Evolutionary conservation across 2,113 vertebrate genomes (phyloP).

Genomic region (Eublepharis macularius): DNA sequence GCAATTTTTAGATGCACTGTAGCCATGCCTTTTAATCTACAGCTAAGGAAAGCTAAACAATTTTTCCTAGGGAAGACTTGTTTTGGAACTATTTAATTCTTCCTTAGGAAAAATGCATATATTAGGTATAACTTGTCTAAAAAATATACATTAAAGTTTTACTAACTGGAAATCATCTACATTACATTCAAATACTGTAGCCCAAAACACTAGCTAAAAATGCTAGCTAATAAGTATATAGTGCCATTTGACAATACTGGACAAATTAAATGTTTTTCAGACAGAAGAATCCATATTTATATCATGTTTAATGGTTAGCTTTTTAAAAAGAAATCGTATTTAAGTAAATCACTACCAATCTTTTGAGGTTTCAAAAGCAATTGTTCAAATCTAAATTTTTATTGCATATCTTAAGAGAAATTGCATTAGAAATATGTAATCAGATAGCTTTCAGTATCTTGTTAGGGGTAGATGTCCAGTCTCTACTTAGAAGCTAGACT

Average conservation of each 20-base stretch:
- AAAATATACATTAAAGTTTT: conserved; percentile 15
- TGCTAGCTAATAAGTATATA: not conserved
- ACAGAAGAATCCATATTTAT: not conserved
- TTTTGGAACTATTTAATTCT: not conserved
- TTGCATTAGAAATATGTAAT: not conserved
- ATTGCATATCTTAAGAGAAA: not conserved
- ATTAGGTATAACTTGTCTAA: conserved; percentile 24
- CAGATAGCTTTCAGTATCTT: not conserved
- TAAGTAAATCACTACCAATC: not conserved
- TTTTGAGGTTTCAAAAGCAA: not conserved
- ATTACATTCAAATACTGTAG: not conserved
- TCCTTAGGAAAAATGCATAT: conserved; percentile 15
- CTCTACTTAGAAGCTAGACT: not conserved
- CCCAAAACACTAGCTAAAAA: conserved; percentile 19
- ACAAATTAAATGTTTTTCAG: not conserved
- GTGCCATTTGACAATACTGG: conserved; percentile 6
- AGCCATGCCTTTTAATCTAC: not conserved
- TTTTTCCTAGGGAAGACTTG: not conserved
- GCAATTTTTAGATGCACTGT: not conserved
- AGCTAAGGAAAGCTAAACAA: not conserved
- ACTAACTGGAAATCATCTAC: conserved; percentile 39
- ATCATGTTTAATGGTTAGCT: not conserved
- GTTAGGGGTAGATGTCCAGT: not conserved
- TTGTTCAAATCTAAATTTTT: not conserved
- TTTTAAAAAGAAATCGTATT: not conserved